A percentile compares a stretch with the other conserved stretches of the same genome.
These are phyloP conservation scores for Conus canariensis DNA, from an alignment of 2,888 invertebrate genomes.

Conservation along the genomic window DNA sequence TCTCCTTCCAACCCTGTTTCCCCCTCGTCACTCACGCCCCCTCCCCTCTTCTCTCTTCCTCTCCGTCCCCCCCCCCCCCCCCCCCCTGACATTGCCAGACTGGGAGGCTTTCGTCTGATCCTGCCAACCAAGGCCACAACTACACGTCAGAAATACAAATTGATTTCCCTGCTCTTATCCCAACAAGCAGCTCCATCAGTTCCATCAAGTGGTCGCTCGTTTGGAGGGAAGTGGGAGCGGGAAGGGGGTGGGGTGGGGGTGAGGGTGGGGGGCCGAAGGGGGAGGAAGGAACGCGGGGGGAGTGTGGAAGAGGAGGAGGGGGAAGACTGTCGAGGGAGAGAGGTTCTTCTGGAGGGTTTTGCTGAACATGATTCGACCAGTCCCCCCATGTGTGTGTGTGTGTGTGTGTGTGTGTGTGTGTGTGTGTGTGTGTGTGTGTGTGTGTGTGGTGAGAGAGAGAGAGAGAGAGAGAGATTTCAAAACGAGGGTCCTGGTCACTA, in stretches of 20 bases:
- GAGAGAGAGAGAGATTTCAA: no score
- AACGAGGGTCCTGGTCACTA: no score
- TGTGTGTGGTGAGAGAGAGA: no score
- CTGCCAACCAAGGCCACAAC: not conserved
- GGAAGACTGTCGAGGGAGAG: no score
- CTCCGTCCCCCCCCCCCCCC: not conserved
- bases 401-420: no score
- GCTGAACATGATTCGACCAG: not conserved
- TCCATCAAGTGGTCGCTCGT: not conserved
- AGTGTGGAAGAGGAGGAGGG: not conserved
- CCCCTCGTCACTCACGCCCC: not conserved
- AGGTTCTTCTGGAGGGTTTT: not conserved
- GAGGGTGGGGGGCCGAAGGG: no score
- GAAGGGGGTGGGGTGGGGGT: not conserved
- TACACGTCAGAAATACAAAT: slow-evolving; percentile 19
- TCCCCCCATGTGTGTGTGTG: no score
- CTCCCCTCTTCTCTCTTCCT: not conserved
- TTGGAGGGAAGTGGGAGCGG: not conserved
- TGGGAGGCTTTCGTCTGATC: slow-evolving; percentile 1
- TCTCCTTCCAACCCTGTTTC: not conserved
- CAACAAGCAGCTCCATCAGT: not conserved
- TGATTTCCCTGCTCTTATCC: not conserved
- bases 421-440: no score
- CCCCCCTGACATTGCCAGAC: not conserved
- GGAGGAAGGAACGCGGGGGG: not conserved